A percentile compares a stretch with the other conserved stretches of the same genome.
These are phyloP conservation scores for Rhysida immarginata DNA, from an alignment of 1,140 invertebrate species.

Conservation along the genomic window DNA sequence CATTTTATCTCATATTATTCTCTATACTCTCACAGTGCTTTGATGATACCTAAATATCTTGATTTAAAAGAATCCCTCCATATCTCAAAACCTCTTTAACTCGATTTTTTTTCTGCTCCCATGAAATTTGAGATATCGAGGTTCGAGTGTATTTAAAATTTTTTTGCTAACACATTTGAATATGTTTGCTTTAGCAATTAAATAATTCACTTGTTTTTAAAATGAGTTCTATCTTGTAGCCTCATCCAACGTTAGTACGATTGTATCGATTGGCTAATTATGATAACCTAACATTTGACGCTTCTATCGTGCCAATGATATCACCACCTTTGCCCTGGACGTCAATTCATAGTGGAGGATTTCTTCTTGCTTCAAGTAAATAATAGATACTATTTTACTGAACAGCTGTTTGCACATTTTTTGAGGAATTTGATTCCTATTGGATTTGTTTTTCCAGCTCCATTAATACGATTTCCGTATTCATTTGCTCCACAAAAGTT, in stretches of 20 bases:
- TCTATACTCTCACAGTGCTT: too few relatives aligned
- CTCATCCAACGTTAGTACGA: background rate
- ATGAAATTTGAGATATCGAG: too few relatives aligned
- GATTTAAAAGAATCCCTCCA: too few relatives aligned
- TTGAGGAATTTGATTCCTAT: background rate
- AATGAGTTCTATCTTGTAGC: too few relatives aligned
- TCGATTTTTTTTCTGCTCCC: too few relatives aligned
- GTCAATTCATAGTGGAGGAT: background rate
- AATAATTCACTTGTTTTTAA: too few relatives aligned
- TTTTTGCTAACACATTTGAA: too few relatives aligned
- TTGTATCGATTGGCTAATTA: background rate
- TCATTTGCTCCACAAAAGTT: background rate
- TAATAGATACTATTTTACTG: background rate
- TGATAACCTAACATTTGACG: background rate
- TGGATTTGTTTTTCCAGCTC: background rate
- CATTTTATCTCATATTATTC: too few relatives aligned
- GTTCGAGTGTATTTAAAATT: too few relatives aligned
- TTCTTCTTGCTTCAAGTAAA: background rate
- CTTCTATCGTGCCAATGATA: background rate
- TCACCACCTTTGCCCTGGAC: background rate
- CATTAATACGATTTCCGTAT: background rate
- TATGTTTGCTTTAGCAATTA: background rate
- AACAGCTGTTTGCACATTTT: background rate
- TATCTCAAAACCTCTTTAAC: too few relatives aligned
- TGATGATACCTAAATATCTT: too few relatives aligned